A percentile compares a stretch with the other conserved stretches of the same genome.
These are phyloP conservation scores for Leptinotarsa rubiginosa DNA, from an alignment of 2,888 invertebrate genomes.

Conservation along the genomic window DNA sequence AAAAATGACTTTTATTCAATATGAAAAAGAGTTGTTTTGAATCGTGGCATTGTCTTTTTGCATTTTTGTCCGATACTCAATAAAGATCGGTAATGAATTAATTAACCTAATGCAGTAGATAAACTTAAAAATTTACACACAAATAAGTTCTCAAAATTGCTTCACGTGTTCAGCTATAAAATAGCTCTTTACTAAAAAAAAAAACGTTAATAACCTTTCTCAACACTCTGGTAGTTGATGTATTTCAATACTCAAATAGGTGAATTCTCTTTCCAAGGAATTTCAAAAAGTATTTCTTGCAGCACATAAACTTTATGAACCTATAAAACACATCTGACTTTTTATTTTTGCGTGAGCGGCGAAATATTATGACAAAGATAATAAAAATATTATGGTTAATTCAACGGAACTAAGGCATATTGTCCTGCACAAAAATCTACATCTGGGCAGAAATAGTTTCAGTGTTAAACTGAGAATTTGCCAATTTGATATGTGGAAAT, in stretches of 20 bases:
- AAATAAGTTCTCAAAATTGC: too few species aligned
- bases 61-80: too few species aligned
- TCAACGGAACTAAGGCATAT: slow-evolving; percentile 2
- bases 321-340: slow-evolving; percentile 1
- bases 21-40: too few species aligned
- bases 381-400: slow-evolving; percentile 12
- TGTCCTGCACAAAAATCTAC: background rate
- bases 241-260: background rate
- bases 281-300: background rate
- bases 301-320: slow-evolving; percentile 3
- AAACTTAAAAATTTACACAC: too few species aligned
- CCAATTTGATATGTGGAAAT: background rate
- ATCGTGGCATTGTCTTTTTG: too few species aligned
- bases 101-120: too few species aligned
- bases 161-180: too few species aligned
- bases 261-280: background rate
- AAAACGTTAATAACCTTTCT: too few species aligned
- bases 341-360: slow-evolving; percentile 12
- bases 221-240: background rate
- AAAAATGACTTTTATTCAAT: too few species aligned
- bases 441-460: background rate
- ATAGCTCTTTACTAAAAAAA: too few species aligned
- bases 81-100: too few species aligned
- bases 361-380: slow-evolving; percentile 4
- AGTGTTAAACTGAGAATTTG: background rate